Evolutionary conservation across 2,888 invertebrate species (phyloP), one percentile per base, ranked within the genome.

Genomic region (Chironomus tentans): DNA sequence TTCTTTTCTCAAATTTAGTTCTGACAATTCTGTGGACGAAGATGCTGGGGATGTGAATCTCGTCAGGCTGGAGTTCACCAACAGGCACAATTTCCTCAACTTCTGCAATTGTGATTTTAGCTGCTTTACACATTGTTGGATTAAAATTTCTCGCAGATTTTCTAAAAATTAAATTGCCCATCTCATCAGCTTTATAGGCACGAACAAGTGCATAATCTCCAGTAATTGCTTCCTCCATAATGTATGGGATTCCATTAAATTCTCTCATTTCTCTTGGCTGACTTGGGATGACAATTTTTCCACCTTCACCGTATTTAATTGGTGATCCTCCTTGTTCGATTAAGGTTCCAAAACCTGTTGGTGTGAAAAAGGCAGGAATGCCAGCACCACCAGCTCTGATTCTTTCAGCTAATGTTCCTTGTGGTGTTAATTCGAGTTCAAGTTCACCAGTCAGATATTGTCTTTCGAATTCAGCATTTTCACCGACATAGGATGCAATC

Each of bases 401-500:
- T 79, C 96, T 88, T 84, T 99, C 98, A 0, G 98, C 98, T 77
- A 99, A 84, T 0, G 98, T 98, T 15, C 98, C 98, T 90, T 98
- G 98, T 5, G 98, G 98, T 13, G 92, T 92, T 13, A 93, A 81
- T 82, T 93, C 93, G 2, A 98, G 91, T 85, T 98, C 97, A 78
- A 99, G 84, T 83, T 98, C 94, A 4, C 99, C 99, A 77, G 85
- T 87, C 76, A 99, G 86, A 84, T 94, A 99, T 82, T 98, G 98
- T 78, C 92, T 88, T 82, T 97, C 98, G 85, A 99, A 95, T 84
- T 98, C 98, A 6, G 91, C 92, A 88, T 99, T 99, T 86, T 99
- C 99, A 13, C 99, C 99, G 47, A 99, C 98, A 86, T 99, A 99
- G 0, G 98, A 98, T 0, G 96, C 88, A 79, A 99, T 95, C 91